Base-by-base conservation (phyloP, 2,888 invertebrate genomes). In the Pilophorus perplexus region DNA sequence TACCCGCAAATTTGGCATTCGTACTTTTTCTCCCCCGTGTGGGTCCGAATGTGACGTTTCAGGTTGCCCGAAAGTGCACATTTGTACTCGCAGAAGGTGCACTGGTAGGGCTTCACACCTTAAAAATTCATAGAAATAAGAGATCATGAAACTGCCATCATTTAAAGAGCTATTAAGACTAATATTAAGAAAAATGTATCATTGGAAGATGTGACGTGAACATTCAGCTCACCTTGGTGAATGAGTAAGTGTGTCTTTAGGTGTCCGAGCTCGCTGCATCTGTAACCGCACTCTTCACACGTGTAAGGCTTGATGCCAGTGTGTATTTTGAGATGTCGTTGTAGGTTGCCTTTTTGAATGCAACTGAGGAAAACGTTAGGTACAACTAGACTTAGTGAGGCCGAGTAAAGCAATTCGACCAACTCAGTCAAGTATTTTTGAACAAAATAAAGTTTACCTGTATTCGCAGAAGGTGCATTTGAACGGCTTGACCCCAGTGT, bases 131-230 rank as follows among this genome's bases (percentile, higher is more conserved):
- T n/a, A 52, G 18, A 28, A 3, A 52, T 33, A 6, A 33, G 12
- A n/a, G n/a, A 33, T 8, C 33, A 33, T 33, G 33, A 33, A 33
- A 33, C 6, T 33, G 33, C n/a, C n/a, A n/a, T n/a, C n/a, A n/a
- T n/a, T n/a, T n/a, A n/a, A n/a, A n/a, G n/a, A n/a, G n/a, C n/a
- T n/a, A n/a, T n/a, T n/a, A 33, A 82, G 74, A 81, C 82, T 1
- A 76, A 75, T 14, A 73, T 81, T 37, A 80, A 81, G 74, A 6
- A 33, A 33, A 33, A 33, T 33, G n/a, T n/a, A n/a, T n/a, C n/a
- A n/a, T n/a, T n/a, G n/a, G n/a, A n/a, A n/a, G n/a, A n/a, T n/a
- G n/a, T n/a, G n/a, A n/a, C n/a, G n/a, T n/a, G n/a, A n/a, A n/a
- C n/a, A n/a, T n/a, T n/a, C n/a, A n/a, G n/a, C n/a, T 33, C 16